Evolutionary conservation across 2,888 invertebrate species (phyloP).

Genomic region (Acronicta leporina): DNA sequence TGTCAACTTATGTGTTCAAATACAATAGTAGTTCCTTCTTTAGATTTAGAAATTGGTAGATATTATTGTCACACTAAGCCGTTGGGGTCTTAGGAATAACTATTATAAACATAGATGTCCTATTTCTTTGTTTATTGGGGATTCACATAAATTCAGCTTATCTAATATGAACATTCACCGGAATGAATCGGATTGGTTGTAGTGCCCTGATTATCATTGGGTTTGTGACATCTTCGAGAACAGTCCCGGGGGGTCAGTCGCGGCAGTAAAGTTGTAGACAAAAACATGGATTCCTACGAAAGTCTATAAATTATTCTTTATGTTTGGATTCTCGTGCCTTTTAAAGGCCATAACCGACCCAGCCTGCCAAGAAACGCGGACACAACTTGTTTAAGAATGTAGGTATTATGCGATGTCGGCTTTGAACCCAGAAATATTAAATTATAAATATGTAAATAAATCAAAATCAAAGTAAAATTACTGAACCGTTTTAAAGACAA

Average conservation of each 20-base stretch:
- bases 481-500: background rate
- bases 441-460: too few relatives aligned
- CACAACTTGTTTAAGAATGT: background rate
- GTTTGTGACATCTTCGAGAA: constrained; percentile 24
- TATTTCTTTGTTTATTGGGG: constrained; percentile 41
- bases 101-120: constrained; percentile 29
- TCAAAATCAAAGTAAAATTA: background rate
- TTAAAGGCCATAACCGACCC: background rate
- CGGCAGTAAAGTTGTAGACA: constrained; percentile 11
- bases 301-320: constrained; percentile 20
- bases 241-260: constrained; percentile 23
- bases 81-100: too few relatives aligned
- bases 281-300: constrained; percentile 15
- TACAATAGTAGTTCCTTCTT: too few relatives aligned
- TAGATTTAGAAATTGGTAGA: too few relatives aligned
- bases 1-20: too few relatives aligned
- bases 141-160: constrained; percentile 44
- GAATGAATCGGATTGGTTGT: constrained; percentile 25
- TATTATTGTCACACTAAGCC: too few relatives aligned
- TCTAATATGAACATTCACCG: constrained; percentile 41
- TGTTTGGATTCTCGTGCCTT: background rate
- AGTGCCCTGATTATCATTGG: constrained; percentile 31
- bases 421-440: too few relatives aligned
- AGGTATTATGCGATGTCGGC: background rate
- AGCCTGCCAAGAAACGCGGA: background rate